Conservation (phyloP, 2,888 invertebrate genomes). For the Calameuta pallipes region DNA sequence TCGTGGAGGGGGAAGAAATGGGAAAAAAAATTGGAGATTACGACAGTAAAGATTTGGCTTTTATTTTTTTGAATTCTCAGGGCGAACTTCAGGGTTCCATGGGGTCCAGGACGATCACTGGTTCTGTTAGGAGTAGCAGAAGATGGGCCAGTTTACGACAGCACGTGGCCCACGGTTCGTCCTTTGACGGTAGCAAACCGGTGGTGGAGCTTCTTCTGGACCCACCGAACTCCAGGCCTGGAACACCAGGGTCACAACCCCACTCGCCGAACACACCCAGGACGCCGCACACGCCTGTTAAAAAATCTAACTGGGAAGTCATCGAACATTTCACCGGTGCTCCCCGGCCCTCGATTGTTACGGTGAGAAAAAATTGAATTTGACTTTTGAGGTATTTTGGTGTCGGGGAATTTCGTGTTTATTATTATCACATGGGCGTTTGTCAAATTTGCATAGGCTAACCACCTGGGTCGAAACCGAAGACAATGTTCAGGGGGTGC, state of each 20-base stretch:
- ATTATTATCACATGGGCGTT: accelerated
- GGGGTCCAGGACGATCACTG: constrained; percentile 47
- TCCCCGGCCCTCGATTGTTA: constrained; percentile 73
- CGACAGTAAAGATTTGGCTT: no score
- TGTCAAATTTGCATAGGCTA: not conserved
- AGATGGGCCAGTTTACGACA: constrained; percentile 70
- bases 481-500: no score
- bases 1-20: no score
- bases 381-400: no score
- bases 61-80: constrained; percentile 40
- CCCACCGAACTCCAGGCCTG: constrained; percentile 57
- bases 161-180: constrained; percentile 54
- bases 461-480: no score
- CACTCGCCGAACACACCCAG: constrained; percentile 66
- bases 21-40: no score
- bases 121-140: constrained; percentile 48
- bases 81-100: constrained; percentile 59
- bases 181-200: constrained; percentile 62
- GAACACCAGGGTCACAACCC: constrained; percentile 61
- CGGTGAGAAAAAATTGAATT: constrained; percentile 66
- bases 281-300: constrained; percentile 72
- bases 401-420: no score
- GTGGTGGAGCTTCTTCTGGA: constrained; percentile 63
- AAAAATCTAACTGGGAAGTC: constrained; percentile 92
- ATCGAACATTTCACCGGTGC: constrained; percentile 84